phyloP scores from a whole-genome alignment of 2,888 invertebrate genomes.

The Drosophila stalkeri region DNA sequence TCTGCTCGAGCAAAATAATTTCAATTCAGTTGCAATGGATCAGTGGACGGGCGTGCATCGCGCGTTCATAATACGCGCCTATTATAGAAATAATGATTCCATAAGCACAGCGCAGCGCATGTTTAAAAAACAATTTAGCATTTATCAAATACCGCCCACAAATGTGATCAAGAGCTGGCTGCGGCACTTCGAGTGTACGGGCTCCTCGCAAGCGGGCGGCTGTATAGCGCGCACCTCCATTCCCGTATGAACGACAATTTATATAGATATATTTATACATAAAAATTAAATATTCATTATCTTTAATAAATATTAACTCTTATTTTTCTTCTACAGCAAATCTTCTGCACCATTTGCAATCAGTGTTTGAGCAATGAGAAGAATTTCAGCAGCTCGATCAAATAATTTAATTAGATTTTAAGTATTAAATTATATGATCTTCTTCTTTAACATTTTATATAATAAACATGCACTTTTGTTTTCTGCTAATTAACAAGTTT shows the following conservation, averaged over 20 bases:
- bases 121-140: slow-evolving; percentile 80
- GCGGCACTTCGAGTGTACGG: slow-evolving; percentile 79
- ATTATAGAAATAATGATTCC: slow-evolving; percentile 81
- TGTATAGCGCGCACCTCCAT: slow-evolving; percentile 62
- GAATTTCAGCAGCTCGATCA: slow-evolving; percentile 64
- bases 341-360: slow-evolving; percentile 77
- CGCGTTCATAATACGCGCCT: slow-evolving; percentile 77
- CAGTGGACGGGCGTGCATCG: slow-evolving; percentile 83
- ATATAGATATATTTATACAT: not conserved
- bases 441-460: slow-evolving; percentile 8
- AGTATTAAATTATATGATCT: not conserved
- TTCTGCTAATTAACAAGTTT: slow-evolving; percentile 71
- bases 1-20: not conserved
- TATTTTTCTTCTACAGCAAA: slow-evolving; percentile 59
- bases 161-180: slow-evolving; percentile 81
- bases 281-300: no score
- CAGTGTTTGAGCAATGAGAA: slow-evolving; percentile 76
- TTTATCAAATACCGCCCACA: slow-evolving; percentile 76
- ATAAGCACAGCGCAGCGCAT: slow-evolving; percentile 76
- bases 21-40: slow-evolving; percentile 71
- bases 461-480: slow-evolving; percentile 42
- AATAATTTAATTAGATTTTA: slow-evolving; percentile 26
- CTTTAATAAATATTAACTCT: not conserved
- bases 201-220: slow-evolving; percentile 70
- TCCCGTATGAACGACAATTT: slow-evolving; percentile 45